Base-by-base conservation (phyloP, 2,797 vertebrate genomes). In the Parotocinclus haroldoi region DNA sequence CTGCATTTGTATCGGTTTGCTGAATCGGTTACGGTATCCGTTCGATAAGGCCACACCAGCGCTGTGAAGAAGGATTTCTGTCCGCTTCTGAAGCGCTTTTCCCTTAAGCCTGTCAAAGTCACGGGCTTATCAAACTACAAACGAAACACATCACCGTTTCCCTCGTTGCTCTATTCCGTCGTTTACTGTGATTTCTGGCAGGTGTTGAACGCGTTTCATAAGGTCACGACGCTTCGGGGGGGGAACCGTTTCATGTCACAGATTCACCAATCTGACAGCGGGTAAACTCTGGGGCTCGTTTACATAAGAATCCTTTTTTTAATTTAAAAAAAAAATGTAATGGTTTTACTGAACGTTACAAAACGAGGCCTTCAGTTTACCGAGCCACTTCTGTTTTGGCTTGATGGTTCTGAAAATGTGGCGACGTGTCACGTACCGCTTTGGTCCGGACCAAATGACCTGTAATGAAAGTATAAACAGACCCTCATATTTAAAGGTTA, bases 211-310 rank as follows among this genome's bases (percentile, higher is more conserved):
- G 40, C 46, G 9, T 67, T 40, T 52, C 18, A 19, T 10, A 52
- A 52, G 7, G 10, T 10, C 18, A 27, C 59, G 18, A 52, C 9
- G 18, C 10, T 19, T 19, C 19, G 18, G 19, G 19, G 50, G 9
- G 12, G 17, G 61, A 14, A 53, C 12, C 1, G 69, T 59, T 74
- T 66, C 69, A 62, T 65, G 55, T 50, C 49, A 64, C 49, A 64
- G 63, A 46, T 46, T 40, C 58, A 19, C 37, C 44, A 37, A 53
- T 68, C 17, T 11, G 19, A 36, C 36, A 9, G 27, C 27, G 27
- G 2, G 27, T 27, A 27, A 27, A 27, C 27, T 2, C 5, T 27
- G 27, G 2, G 27, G 27, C 2, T 27, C 5, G 2, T 27, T 27
- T 2, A 27, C 27, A 27, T 27, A 5, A 2, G 27, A 27, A 2